Evolutionary conservation across 1,140 invertebrate genomes (phyloP).

Genomic region (Cepaea nemoralis): DNA sequence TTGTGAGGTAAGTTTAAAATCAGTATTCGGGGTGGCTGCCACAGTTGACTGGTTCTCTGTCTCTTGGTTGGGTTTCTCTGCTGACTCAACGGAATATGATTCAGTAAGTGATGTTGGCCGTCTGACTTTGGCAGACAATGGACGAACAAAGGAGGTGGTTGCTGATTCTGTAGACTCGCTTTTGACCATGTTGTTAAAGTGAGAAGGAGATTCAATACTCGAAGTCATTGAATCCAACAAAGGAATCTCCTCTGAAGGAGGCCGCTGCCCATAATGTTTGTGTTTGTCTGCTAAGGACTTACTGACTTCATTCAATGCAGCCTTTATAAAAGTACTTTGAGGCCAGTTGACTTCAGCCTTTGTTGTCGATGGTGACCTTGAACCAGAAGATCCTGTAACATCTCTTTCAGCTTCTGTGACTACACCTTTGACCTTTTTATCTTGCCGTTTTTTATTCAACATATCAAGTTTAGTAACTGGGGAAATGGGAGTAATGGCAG

Average conservation of each 20-base stretch:
- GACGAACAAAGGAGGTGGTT: slow-evolving; percentile 61
- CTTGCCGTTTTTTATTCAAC: slow-evolving; percentile 54
- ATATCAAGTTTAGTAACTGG: slow-evolving; percentile 58
- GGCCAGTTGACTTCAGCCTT: slow-evolving; percentile 39
- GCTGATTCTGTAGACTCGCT: slow-evolving; percentile 43
- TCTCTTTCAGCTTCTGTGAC: slow-evolving; percentile 41
- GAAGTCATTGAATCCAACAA: slow-evolving; percentile 41
- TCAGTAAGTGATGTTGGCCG: slow-evolving; percentile 64
- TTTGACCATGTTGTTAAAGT: slow-evolving; percentile 41
- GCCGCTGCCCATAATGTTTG: slow-evolving; percentile 11
- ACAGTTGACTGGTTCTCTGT: background rate
- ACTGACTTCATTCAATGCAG: background rate
- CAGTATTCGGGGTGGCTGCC: background rate
- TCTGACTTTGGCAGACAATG: slow-evolving; percentile 46
- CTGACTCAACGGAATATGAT: slow-evolving; percentile 49
- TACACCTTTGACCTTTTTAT: slow-evolving; percentile 33
- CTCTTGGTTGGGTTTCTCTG: background rate
- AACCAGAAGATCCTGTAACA: slow-evolving; percentile 53
- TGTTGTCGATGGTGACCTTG: slow-evolving; percentile 31
- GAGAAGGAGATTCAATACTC: slow-evolving; percentile 33
- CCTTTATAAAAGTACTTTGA: background rate
- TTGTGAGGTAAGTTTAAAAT: background rate
- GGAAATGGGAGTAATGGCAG: slow-evolving; percentile 22
- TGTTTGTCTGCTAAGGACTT: slow-evolving; percentile 15
- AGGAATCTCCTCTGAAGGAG: slow-evolving; percentile 42